Percentiles rank a stretch among this genome's conserved stretches.
Conservation (phyloP, 2,888 invertebrate species). For the Balanococcus diminutus region DNA sequence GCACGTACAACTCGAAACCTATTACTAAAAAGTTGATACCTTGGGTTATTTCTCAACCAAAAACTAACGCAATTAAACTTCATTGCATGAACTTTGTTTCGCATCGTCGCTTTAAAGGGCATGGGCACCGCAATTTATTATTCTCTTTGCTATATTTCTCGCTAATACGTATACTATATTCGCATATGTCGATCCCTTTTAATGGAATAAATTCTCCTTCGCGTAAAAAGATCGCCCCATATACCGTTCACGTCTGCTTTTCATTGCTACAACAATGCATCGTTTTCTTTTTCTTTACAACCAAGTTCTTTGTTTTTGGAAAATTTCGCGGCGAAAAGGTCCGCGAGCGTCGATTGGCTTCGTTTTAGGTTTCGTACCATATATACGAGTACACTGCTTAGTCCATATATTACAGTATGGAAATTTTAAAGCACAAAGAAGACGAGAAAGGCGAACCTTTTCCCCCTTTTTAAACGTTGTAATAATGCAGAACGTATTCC, state of each 20-base stretch:
- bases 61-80: not conserved
- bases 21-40: not conserved
- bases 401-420: slow-evolving; percentile 11
- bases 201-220: not conserved
- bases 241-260: not conserved
- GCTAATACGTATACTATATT: not conserved
- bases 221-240: not conserved
- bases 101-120: not conserved
- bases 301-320: not conserved
- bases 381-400: not conserved
- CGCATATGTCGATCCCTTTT: not conserved
- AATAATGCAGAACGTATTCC: not conserved
- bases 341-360: not conserved
- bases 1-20: not conserved
- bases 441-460: not conserved
- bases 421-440: slow-evolving; percentile 2
- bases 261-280: not conserved
- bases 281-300: not conserved
- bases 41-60: not conserved
- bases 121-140: not conserved
- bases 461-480: not conserved
- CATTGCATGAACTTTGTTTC: not conserved
- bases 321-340: not conserved
- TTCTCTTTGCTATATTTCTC: not conserved
- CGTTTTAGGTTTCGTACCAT: not conserved